Conservation (phyloP, 2,888 invertebrate genomes). For the Platycnemis pennipes region DNA sequence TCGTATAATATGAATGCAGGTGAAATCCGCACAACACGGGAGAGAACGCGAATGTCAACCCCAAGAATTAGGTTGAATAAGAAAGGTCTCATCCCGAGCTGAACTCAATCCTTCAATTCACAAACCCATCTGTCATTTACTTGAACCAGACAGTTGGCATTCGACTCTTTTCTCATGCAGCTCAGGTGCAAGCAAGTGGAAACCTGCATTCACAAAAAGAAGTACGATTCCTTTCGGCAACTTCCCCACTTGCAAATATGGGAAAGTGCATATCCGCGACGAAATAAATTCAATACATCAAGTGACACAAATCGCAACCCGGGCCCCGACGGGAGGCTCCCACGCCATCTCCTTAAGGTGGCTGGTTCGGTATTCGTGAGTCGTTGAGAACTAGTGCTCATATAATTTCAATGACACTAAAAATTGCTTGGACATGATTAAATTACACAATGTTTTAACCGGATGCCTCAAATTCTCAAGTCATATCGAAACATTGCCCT, state of each 20-base stretch:
- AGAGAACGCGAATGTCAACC: conserved; percentile 40
- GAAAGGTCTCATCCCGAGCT: conserved; percentile 16
- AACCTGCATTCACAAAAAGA: not conserved
- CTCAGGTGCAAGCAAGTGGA: not conserved
- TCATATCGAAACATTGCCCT: too few species aligned
- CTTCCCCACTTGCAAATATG: not conserved
- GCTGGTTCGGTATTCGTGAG: too few species aligned
- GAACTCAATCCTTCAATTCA: not conserved
- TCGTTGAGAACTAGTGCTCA: too few species aligned
- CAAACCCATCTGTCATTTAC: not conserved
- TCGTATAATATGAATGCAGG: conserved; percentile 42
- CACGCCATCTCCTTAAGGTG: not conserved
- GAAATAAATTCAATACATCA: too few species aligned
- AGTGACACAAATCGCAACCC: not conserved
- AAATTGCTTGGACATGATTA: too few species aligned
- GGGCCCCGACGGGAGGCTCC: not conserved
- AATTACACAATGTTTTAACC: too few species aligned
- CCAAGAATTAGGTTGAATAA: conserved; percentile 4
- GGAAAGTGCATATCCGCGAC: not conserved
- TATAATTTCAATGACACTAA: too few species aligned
- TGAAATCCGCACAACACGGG: not conserved
- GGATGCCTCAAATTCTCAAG: too few species aligned
- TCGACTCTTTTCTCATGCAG: not conserved
- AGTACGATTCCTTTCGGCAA: not conserved
- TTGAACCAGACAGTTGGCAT: conserved; percentile 52